Base-by-base conservation (phyloP, 2,888 invertebrate genomes). In the Zelleria hepariella region DNA sequence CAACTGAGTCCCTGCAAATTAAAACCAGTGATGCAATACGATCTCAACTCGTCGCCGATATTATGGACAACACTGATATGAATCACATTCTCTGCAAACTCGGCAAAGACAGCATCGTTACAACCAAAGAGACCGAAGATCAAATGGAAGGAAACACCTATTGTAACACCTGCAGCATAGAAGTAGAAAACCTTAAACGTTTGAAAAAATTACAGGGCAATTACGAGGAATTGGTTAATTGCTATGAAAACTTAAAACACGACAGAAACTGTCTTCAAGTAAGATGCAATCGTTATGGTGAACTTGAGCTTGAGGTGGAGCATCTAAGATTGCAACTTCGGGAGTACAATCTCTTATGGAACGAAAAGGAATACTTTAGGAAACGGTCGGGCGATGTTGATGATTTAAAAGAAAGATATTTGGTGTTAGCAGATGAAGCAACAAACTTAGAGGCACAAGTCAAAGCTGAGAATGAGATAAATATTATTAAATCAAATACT, bases 41-140 rank as follows among this genome's bases (percentile, higher is more conserved):
- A 68, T 78, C 86, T 2, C 77, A 83, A 49, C 77, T 88, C 42
- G 80, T 86, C 5, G 87, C 88, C 23, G 86, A 88, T 58, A 86
- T 88, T 57, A 87, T 87, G 74, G 74, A 81, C 60, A 78, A 80
- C 59, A 75, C 81, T 5, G 87, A 88, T 72, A 84, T 88, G 77
- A 86, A 80, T 70, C 82, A 85, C 68, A 78, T 86, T 58, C 67
- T 87, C 60, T 80, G 77, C 69, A 78, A 84, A 27, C 74, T 66
- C 58, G 59, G 57, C 10, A 66, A 68, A 59, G 62, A 65, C 27
- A 70, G 72, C 5, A 20, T 52, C 32, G 15, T 42, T 42, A 15
- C 32, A 25, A 69, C 72, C 10, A 69, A 72, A 2, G 65, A 67
- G 58, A 58, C 62, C 42, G 72, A 77, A 20, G 73, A 78, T 20